Evolutionary conservation across 2,797 vertebrate genomes (phyloP).

Genomic region (Remorina albescens): DNA sequence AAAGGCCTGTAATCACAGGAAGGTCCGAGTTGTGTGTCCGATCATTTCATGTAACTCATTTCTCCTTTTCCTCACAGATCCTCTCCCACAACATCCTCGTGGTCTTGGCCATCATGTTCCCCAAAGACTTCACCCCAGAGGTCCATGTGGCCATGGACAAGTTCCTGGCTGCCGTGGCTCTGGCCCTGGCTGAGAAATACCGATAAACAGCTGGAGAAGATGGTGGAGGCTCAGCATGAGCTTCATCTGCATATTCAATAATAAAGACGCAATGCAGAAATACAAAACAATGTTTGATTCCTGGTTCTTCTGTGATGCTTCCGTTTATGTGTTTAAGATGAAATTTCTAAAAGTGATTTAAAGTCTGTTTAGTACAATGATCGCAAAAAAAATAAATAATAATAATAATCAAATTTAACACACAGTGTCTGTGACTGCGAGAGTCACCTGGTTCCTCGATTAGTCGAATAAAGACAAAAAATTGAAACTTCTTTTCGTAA

Average conservation of each 20-base stretch:
- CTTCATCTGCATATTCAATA: conserved; percentile 7
- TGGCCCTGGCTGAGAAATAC: conserved; percentile 90
- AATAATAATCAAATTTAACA: too few relatives aligned
- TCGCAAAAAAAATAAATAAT: too few relatives aligned
- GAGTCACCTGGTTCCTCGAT: too few relatives aligned
- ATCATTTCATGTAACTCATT: too few relatives aligned
- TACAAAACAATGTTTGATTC: neutral
- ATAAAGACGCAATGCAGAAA: conserved; percentile 41
- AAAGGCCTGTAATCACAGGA: too few relatives aligned
- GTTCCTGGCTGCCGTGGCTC: conserved; percentile 82
- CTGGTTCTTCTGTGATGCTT: neutral
- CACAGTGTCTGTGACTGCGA: too few relatives aligned
- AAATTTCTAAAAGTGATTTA: too few relatives aligned
- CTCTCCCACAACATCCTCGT: conserved; percentile 86
- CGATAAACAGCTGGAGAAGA: conserved; percentile 75
- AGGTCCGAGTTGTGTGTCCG: too few relatives aligned
- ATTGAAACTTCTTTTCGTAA: too few relatives aligned
- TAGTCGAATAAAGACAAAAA: too few relatives aligned
- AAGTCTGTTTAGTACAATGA: too few relatives aligned
- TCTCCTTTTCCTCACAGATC: conserved; percentile 75
- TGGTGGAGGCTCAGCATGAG: neutral
- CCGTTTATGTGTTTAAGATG: too few relatives aligned
- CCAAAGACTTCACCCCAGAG: conserved; percentile 77
- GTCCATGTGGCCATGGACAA: conserved; percentile 89
- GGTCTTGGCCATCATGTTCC: conserved; percentile 80